Base-by-base conservation (phyloP, 2,113 vertebrate genomes). In the Cyprinodon tularosa region DNA sequence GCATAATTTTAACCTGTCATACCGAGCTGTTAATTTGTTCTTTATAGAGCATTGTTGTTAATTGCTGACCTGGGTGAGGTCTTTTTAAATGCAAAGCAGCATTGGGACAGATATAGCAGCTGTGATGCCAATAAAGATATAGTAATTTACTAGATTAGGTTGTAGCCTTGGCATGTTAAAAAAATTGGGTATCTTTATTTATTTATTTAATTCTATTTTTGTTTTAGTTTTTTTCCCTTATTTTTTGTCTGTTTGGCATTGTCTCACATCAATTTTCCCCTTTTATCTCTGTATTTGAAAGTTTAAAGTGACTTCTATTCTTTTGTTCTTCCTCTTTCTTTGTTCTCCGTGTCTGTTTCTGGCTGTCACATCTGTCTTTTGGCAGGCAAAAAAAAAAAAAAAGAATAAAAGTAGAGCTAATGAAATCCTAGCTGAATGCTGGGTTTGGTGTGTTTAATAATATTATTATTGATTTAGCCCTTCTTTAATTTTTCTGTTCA, bases 321-420 rank as follows among this genome's bases (percentile, higher is more conserved):
- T 15, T 36, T 78, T 6, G 39, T 6, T 66, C 53, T 63, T 53
- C n/a, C 4, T 8, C 39, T 29, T n/a, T 2, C 68, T 68, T 60
- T 62, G 44, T 75, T 67, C 61, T 71, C 57, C 50, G 10, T 79
- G 14, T 72, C 57, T 20, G 14, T 73, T 59, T 85, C 44, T 69
- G 64, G 37, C 74, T 14, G 65, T 82, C 83, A 85, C 83, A 84
- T 74, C 74, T 82, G 85, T 89, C 81, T 87, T 76, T 73, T 75
- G 81, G 60, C 75, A 39, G 44, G 57, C 76, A 84, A 86, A 80
- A 81, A 87, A 84, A 77, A 59, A 47, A 66, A 57, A 62, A 78
- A 68, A 83, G 12, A 22, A 50, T 37, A 10, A 70, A 83, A 68
- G n/a, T 72, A 42, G 53, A 66, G 57, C 39, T 68, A 67, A 62